Evolutionary conservation across 2,113 vertebrate species (phyloP).

Genomic region (Mormyrus lacerda): DNA sequence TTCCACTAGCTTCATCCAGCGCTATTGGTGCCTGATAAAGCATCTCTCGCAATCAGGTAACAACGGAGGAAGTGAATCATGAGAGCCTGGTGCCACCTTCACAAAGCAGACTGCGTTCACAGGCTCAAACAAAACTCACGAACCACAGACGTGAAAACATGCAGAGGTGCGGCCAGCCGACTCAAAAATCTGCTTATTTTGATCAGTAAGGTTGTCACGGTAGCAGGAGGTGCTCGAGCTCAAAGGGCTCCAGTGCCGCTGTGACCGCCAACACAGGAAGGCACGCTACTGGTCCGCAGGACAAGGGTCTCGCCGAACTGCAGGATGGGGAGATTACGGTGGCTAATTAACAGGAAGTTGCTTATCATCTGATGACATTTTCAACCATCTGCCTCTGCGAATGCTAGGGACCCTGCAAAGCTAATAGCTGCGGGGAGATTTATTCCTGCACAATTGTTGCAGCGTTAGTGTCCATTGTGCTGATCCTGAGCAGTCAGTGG

Average conservation of each 20-base stretch:
- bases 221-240: not conserved
- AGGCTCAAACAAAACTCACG: not conserved
- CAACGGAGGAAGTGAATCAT: not conserved
- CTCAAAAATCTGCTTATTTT: not conserved
- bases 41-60: not conserved
- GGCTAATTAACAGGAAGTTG: not conserved
- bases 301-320: not conserved
- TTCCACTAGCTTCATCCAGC: too few relatives aligned
- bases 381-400: not conserved
- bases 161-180: too few relatives aligned
- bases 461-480: not conserved
- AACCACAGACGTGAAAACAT: not conserved
- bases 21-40: not conserved
- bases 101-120: not conserved
- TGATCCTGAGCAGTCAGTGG: not conserved
- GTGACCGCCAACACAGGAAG: not conserved
- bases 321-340: not conserved
- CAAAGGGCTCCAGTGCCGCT: not conserved
- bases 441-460: not conserved
- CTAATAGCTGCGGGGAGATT: not conserved
- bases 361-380: slow-evolving; percentile 6
- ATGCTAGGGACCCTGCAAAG: not conserved
- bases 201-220: not conserved
- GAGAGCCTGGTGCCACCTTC: not conserved
- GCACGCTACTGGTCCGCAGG: not conserved